Evolutionary conservation across 2,888 invertebrate genomes (phyloP).

Genomic region (Uloborus plumipes): DNA sequence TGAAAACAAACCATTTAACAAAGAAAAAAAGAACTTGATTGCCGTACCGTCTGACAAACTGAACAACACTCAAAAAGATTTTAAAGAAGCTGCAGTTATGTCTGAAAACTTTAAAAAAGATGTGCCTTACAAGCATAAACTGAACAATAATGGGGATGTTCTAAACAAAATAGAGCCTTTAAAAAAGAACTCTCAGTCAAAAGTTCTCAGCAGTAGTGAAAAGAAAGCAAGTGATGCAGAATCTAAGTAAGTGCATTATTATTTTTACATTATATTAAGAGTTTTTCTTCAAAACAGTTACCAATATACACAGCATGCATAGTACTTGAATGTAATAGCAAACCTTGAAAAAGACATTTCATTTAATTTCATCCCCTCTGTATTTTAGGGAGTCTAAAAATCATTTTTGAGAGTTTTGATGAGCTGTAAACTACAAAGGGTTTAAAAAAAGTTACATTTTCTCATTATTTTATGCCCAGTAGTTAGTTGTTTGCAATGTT

Average conservation of each 20-base stretch:
- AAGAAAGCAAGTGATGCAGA: conserved; percentile 8
- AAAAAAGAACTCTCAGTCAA: conserved; percentile 29
- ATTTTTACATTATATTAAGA: background rate
- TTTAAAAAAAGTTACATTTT: no score
- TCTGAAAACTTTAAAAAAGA: conserved; percentile 19
- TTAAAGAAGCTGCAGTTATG: background rate
- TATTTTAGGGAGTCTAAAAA: no score
- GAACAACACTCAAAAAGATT: background rate
- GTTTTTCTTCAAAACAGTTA: no score
- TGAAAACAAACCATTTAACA: conserved; percentile 48
- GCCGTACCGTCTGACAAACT: background rate
- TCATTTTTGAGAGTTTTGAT: no score
- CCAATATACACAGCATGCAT: no score
- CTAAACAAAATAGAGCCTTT: conserved; percentile 33
- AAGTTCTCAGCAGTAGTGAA: conserved; percentile 5
- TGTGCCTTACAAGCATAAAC: conserved; percentile 26
- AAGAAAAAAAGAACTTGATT: conserved; percentile 2
- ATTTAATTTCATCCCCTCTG: no score
- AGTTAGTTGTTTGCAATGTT: no score
- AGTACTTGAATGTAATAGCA: no score
- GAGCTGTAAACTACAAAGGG: no score
- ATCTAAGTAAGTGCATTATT: background rate
- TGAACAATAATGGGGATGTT: conserved; percentile 47
- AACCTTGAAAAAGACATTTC: no score
- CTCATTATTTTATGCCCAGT: no score